A percentile compares a stretch with the other conserved stretches of the same genome.
Evolutionary conservation across 2,797 vertebrate species (phyloP).

Genomic region (Spizella passerina): DNA sequence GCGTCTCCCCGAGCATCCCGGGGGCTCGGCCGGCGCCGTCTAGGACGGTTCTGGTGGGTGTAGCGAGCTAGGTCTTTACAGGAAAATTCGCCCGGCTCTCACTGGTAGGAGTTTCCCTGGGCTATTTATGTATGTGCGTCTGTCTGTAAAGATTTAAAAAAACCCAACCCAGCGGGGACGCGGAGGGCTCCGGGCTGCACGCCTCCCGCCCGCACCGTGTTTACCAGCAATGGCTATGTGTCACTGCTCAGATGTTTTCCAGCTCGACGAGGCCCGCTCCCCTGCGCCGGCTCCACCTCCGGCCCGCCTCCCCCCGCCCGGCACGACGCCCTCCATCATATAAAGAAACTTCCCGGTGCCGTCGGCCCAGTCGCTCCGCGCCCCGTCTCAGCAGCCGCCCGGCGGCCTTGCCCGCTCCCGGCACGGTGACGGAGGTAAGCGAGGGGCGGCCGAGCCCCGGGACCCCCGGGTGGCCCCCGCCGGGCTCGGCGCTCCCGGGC

Average conservation of each 20-base stretch:
- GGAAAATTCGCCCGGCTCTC: constrained; percentile 21
- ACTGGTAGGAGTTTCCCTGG: constrained; percentile 53
- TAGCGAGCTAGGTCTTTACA: constrained; percentile 26
- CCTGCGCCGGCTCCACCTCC: not conserved
- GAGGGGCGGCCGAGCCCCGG: not conserved
- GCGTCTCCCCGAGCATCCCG: not conserved
- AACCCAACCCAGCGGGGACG: not conserved
- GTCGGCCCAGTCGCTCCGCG: not conserved
- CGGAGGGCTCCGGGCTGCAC: not conserved
- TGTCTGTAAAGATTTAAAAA: constrained; percentile 7
- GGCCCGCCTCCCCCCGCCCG: not conserved
- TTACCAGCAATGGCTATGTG: constrained; percentile 32
- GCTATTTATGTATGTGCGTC: constrained; percentile 34
- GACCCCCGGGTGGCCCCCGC: not conserved
- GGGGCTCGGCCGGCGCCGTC: not conserved
- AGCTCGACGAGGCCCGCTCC: not conserved
- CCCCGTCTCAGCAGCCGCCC: not conserved
- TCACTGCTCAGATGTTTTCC: constrained; percentile 46
- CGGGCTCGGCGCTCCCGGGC: not conserved
- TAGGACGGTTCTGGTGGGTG: constrained; percentile 36
- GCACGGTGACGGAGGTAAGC: constrained; percentile 12
- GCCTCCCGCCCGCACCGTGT: not conserved
- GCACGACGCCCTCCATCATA: constrained; percentile 14
- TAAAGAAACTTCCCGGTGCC: constrained; percentile 56
- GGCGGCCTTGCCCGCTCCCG: not conserved